These are phyloP conservation scores for Tetramorium bicarinatum DNA, from an alignment of 2,888 invertebrate species.

Conservation along the genomic window DNA sequence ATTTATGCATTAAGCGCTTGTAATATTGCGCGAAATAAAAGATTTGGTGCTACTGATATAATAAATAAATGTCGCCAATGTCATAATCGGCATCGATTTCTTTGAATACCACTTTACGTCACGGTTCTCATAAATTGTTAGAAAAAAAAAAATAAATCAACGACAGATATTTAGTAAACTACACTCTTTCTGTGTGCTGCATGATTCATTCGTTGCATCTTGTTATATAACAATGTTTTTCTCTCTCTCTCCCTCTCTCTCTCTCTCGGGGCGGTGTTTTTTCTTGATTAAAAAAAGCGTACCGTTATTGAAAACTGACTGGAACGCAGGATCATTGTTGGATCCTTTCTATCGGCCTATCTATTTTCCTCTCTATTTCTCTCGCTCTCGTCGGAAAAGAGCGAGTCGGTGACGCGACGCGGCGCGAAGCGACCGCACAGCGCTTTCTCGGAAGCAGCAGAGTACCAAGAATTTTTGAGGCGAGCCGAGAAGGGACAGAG, in stretches of 20 bases:
- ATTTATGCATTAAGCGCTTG: background rate
- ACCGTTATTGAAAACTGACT: slow-evolving; percentile 29
- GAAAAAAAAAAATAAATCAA: background rate
- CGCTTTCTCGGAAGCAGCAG: slow-evolving; percentile 62
- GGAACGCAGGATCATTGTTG: slow-evolving; percentile 14
- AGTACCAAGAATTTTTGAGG: slow-evolving; percentile 65
- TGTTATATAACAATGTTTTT: slow-evolving; percentile 10
- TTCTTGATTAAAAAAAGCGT: slow-evolving; percentile 26
- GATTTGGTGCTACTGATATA: background rate
- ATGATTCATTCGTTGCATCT: background rate
- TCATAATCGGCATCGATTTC: background rate
- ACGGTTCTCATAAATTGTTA: background rate
- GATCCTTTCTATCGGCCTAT: background rate
- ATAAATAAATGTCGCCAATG: background rate
- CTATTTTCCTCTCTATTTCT: background rate
- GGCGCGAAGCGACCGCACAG: slow-evolving; percentile 53
- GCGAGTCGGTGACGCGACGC: slow-evolving; percentile 17
- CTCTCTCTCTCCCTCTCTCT: background rate
- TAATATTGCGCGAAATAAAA: background rate
- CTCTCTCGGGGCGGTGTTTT: background rate
- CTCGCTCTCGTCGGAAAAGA: slow-evolving; percentile 3
- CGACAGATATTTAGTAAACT: background rate
- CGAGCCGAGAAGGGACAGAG: slow-evolving; percentile 60
- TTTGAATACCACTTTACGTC: background rate
- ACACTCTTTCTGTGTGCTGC: background rate